Evolutionary conservation across 2,113 vertebrate species (phyloP).

Genomic region (Piaya cayana): DNA sequence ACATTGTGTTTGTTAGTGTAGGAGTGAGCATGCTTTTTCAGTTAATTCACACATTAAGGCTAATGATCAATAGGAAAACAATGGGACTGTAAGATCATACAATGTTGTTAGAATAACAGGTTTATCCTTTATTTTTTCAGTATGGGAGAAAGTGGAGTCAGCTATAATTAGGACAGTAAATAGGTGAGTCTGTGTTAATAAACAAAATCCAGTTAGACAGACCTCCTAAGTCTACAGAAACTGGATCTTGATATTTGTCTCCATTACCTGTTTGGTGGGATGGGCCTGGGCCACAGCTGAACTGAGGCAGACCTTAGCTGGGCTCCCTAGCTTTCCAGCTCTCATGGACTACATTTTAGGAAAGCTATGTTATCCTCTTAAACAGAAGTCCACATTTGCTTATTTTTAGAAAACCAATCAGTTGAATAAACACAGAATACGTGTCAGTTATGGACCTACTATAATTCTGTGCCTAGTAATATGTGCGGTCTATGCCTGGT

Average conservation of each 20-base stretch:
- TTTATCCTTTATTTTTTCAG: neutral
- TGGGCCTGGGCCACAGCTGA: neutral
- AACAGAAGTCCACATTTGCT: neutral
- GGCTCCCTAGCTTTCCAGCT: neutral
- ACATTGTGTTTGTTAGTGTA: neutral
- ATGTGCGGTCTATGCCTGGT: rapidly evolving
- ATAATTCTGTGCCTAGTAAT: neutral
- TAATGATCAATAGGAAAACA: neutral
- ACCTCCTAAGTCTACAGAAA: neutral
- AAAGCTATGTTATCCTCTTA: neutral
- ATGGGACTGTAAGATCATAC: neutral
- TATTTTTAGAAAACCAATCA: neutral
- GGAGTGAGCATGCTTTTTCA: neutral
- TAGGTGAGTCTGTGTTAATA: neutral
- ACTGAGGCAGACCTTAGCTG: neutral
- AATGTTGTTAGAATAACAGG: neutral
- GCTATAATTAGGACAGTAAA: neutral
- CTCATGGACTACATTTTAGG: neutral
- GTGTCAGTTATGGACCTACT: neutral
- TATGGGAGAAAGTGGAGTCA: neutral
- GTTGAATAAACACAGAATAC: neutral
- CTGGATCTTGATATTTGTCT: neutral
- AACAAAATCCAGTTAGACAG: neutral
- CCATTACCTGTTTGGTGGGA: neutral
- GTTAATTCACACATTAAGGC: neutral